Conservation (phyloP, 2,888 invertebrate genomes). For the Rhamnusium bicolor region DNA sequence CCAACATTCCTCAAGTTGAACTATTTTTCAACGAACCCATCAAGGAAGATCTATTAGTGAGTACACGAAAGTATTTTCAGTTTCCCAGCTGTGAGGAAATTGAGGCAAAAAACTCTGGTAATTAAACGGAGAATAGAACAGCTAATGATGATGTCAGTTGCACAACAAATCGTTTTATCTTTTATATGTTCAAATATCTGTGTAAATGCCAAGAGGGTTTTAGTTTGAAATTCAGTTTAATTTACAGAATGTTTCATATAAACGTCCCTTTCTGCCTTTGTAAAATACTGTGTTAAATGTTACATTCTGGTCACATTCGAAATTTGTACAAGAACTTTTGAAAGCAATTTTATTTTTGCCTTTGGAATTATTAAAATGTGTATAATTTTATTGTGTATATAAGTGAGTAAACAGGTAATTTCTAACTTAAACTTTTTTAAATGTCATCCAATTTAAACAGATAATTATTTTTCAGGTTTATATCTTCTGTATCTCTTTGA, state of each 20-base stretch:
- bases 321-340: background rate
- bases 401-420: too few species aligned
- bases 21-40: constrained; percentile 1
- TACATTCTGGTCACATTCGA: background rate
- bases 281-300: background rate
- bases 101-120: background rate
- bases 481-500: too few species aligned
- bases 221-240: background rate
- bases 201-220: background rate
- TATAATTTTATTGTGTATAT: too few species aligned
- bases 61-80: constrained; percentile 1
- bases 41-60: constrained; percentile 14
- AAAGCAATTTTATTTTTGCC: background rate
- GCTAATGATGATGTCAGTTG: constrained; percentile 31
- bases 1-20: background rate
- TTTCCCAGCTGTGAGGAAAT: background rate
- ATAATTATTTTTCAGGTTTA: too few species aligned
- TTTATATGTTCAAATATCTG: background rate
- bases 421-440: too few species aligned
- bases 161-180: constrained; percentile 9
- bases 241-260: background rate
- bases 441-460: too few species aligned
- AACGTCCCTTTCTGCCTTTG: background rate
- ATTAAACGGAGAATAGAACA: constrained; percentile 18
- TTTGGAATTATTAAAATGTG: too few species aligned